These are phyloP conservation scores for Eucidaris tribuloides DNA, from an alignment of 35 echinoderm and acorn worm species.

Conservation along the genomic window DNA sequence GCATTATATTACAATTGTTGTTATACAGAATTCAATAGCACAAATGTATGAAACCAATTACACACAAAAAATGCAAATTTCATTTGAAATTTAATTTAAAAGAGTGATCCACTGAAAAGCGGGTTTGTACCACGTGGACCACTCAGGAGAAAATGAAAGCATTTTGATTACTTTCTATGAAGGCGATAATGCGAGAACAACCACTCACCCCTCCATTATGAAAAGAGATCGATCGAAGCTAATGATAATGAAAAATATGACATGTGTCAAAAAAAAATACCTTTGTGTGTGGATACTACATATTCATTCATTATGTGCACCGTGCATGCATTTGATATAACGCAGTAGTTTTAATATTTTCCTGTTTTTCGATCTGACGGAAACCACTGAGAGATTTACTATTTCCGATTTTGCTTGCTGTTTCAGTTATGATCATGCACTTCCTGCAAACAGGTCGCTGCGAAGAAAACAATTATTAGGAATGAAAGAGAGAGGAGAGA, in stretches of 20 bases:
- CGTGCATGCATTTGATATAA: not conserved
- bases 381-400: no score
- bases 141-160: not conserved
- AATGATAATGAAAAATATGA: not conserved
- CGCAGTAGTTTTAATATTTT: constrained; percentile 24
- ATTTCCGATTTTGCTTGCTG: no score
- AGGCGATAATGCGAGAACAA: not conserved
- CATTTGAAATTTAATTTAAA: no score
- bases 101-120: no score
- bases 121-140: no score
- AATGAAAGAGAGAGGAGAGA: not conserved
- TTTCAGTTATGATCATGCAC: no score
- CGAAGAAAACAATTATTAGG: not conserved
- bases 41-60: no score
- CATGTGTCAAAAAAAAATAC: not conserved
- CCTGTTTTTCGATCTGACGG: constrained; percentile 26
- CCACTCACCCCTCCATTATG: not conserved
- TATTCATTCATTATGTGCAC: constrained; percentile 40
- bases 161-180: not conserved
- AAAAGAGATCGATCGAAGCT: not conserved
- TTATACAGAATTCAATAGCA: no score
- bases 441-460: constrained; percentile 53
- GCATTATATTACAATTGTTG: no score
- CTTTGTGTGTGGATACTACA: not conserved
- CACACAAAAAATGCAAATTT: no score